Evolutionary conservation across 2,113 vertebrate genomes (phyloP), one percentile per base, ranked within the genome.

Genomic region (Urocitellus parryii): DNA sequence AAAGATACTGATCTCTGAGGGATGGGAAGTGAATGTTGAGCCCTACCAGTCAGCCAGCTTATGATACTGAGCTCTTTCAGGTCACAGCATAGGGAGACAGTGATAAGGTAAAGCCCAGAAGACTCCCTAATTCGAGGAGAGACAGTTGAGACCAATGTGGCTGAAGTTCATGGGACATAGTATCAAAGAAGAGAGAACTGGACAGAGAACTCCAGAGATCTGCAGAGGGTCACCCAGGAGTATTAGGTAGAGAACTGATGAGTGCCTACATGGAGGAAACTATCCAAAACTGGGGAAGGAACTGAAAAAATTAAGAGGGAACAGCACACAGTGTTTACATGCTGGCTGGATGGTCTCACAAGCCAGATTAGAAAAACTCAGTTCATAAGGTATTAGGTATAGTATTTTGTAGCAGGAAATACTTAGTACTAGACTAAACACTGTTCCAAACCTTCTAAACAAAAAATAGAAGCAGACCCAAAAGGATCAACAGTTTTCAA

Each of bases 401-500:
- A 70, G 27, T 72, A 8, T 14, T 61, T n/a, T 24, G 34, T 8
- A 34, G 73, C 56, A 45, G 77, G 56, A 6, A 87, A 58, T 39
- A 81, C 51, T 45, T 16, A 84, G n/a, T 18, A 51, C 27, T 70
- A 89, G 5, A 72, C 37, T 78, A 42, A 91, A 61, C 37, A 61
- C 51, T 81, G 45, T n/a, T 82, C 34, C 8, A 20, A 73, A 81
- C 7, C 32, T 72, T 45, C 58, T 53, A 67, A 58, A 74, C 72
- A 92, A 84, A 58, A 95, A 65, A 56, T 1, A 88, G 73, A 77
- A 82, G 32, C 29, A 94, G 88, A 4, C 78, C 22, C 61, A 24
- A 77, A 88, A 91, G 27, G n/a, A 90, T 27, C 72, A 67, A 94
- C 1, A 58, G 22, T 76, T 93, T 87, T 68, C 34, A 92, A 91